These are phyloP conservation scores for Paguma larvata DNA, from an alignment of 2,797 vertebrate genomes.

Conservation along the genomic window DNA sequence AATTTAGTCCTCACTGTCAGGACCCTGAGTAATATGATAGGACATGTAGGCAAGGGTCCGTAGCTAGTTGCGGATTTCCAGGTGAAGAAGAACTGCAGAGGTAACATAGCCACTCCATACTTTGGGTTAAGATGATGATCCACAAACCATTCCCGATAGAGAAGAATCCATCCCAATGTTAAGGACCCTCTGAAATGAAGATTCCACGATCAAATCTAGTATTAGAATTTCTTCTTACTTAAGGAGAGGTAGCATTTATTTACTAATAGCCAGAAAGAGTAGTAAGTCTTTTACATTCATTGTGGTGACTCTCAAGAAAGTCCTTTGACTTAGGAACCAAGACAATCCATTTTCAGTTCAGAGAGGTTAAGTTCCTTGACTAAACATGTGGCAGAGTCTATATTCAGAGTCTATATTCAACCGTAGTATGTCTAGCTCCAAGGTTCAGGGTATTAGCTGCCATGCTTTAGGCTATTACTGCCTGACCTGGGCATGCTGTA, in stretches of 20 bases:
- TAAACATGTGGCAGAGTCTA: background rate
- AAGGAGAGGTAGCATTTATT: conserved; percentile 6
- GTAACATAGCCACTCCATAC: background rate
- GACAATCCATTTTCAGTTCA: background rate
- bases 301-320: conserved; percentile 9
- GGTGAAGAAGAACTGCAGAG: background rate
- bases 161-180: background rate
- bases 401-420: background rate
- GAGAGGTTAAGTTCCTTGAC: background rate
- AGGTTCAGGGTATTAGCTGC: background rate
- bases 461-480: background rate
- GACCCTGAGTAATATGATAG: background rate
- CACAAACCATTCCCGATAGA: background rate
- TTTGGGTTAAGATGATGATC: background rate
- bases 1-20: background rate
- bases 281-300: conserved; percentile 13
- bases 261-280: background rate
- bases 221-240: conserved; percentile 1
- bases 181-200: background rate
- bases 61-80: background rate
- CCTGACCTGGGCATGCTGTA: background rate
- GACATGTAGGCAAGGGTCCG: background rate
- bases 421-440: background rate
- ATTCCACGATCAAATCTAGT: background rate
- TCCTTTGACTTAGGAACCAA: background rate